Conservation (phyloP, 2,888 invertebrate genomes). For the Mythimna loreyi region DNA sequence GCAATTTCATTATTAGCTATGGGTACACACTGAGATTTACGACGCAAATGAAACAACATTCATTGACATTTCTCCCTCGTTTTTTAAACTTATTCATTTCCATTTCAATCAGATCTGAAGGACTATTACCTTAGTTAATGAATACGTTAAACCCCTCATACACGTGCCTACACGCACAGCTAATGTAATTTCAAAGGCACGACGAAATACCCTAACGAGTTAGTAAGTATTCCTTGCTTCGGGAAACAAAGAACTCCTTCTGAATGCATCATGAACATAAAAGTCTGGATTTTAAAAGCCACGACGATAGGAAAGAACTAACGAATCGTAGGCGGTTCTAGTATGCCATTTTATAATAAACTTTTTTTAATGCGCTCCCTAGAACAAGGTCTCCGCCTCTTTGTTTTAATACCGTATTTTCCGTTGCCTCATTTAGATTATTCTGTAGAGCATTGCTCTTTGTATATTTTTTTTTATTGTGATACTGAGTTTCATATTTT, state of each 20-base stretch:
- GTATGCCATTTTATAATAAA: slow-evolving; percentile 76
- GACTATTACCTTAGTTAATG: slow-evolving; percentile 69
- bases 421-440: slow-evolving; percentile 71
- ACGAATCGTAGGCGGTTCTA: slow-evolving; percentile 72
- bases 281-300: slow-evolving; percentile 79
- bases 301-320: slow-evolving; percentile 75
- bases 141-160: slow-evolving; percentile 76
- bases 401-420: slow-evolving; percentile 76
- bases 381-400: slow-evolving; percentile 67
- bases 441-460: slow-evolving; percentile 66
- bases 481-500: slow-evolving; percentile 19
- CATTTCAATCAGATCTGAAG: slow-evolving; percentile 67
- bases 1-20: slow-evolving; percentile 28
- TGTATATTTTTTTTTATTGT: slow-evolving; percentile 41
- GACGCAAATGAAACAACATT: slow-evolving; percentile 35
- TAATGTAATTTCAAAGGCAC: slow-evolving; percentile 85
- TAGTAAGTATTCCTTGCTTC: slow-evolving; percentile 75
- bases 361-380: slow-evolving; percentile 70
- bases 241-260: slow-evolving; percentile 81
- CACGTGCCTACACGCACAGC: slow-evolving; percentile 70
- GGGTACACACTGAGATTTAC: slow-evolving; percentile 15
- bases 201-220: slow-evolving; percentile 85
- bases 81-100: slow-evolving; percentile 56
- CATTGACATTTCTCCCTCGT: slow-evolving; percentile 27
- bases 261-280: slow-evolving; percentile 84